Evolutionary conservation across 2,797 vertebrate genomes (phyloP).

Genomic region (Poeciliopsis gracilis): DNA sequence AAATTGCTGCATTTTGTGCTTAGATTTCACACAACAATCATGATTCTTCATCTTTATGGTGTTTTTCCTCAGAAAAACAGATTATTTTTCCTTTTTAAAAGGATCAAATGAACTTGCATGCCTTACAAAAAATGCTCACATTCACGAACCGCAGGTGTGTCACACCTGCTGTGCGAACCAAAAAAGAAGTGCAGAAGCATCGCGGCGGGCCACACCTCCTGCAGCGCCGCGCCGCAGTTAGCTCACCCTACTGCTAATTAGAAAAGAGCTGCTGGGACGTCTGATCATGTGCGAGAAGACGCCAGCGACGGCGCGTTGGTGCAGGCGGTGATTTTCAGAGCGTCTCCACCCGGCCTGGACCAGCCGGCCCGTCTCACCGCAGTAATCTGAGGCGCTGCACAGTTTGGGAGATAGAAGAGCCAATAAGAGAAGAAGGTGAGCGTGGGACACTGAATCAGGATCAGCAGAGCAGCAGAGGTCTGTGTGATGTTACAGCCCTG

Average conservation of each 20-base stretch:
- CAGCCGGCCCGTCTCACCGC: slow-evolving; percentile 52
- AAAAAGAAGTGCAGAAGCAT: background rate
- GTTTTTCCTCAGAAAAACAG: background rate
- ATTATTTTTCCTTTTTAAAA: background rate
- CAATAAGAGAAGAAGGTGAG: slow-evolving; percentile 45
- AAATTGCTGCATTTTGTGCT: background rate
- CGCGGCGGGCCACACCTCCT: slow-evolving; percentile 6
- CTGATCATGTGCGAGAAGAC: slow-evolving; percentile 42
- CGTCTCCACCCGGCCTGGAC: slow-evolving; percentile 16
- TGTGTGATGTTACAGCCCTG: slow-evolving; percentile 17
- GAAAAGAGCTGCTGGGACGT: slow-evolving; percentile 29
- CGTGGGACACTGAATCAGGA: slow-evolving; percentile 23
- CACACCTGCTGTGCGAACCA: slow-evolving; percentile 6
- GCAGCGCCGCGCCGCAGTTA: slow-evolving; percentile 25
- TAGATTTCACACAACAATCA: background rate
- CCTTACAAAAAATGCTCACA: background rate
- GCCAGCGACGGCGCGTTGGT: slow-evolving; percentile 33
- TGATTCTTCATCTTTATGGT: background rate
- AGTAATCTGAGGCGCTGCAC: slow-evolving; percentile 57
- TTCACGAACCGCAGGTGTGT: background rate
- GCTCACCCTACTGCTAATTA: slow-evolving; percentile 28
- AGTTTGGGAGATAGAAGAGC: slow-evolving; percentile 15
- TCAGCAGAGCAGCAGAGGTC: background rate
- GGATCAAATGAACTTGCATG: background rate
- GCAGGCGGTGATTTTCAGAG: slow-evolving; percentile 51